phyloP scores from a whole-genome alignment of 2,113 vertebrate species.

The Cygnus atratus region DNA sequence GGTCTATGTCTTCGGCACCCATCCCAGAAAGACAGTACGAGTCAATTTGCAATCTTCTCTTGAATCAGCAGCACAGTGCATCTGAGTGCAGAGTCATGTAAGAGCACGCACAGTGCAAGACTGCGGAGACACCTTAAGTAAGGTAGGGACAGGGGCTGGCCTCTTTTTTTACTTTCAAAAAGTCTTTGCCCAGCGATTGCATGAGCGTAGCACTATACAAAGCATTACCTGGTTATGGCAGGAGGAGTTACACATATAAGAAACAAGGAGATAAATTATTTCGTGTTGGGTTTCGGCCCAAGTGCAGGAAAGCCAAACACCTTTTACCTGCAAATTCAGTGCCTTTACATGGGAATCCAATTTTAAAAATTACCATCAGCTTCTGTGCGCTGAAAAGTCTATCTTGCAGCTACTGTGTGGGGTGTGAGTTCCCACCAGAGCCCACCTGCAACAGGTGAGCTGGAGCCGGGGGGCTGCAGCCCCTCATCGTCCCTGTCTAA shows the following conservation, averaged over 20 bases:
- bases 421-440: neutral
- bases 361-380: neutral
- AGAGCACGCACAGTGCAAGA: neutral
- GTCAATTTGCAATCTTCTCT: neutral
- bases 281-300: neutral
- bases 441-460: neutral
- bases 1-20: neutral
- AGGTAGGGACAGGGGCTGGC: fast-evolving
- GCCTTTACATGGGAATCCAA: neutral
- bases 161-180: neutral
- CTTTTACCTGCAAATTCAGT: neutral
- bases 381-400: neutral
- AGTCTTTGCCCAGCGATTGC: neutral
- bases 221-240: neutral
- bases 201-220: neutral
- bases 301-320: neutral
- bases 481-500: neutral
- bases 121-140: neutral
- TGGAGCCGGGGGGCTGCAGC: neutral
- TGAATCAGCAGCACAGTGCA: fast-evolving
- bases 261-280: neutral
- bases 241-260: neutral
- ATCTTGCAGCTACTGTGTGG: neutral
- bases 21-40: neutral
- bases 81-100: neutral